Base-by-base conservation (phyloP, 2,888 invertebrate species). In the Chloroclystis v-ata region DNA sequence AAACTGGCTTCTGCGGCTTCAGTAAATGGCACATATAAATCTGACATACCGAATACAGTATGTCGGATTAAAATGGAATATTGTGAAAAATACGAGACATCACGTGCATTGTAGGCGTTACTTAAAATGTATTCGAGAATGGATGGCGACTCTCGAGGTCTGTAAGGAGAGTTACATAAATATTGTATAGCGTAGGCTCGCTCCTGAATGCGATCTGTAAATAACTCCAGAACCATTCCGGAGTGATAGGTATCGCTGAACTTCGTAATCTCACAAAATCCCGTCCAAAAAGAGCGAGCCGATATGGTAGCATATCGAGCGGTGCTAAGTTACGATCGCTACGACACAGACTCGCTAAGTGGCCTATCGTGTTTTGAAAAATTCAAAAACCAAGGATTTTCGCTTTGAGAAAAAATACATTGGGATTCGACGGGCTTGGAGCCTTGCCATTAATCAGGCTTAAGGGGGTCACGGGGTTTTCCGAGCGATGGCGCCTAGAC, bases 291-390 rank as follows among this genome's bases (percentile, higher is more conserved):
- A 78, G 78, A 80, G 77, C 71, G 73, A 72, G 65, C 75, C 78
- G 75, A 80, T 78, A 79, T 79, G 78, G 78, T 79, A 77, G 73
- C 72, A 78, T 77, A 82, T 80, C 78, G 78, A 78, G 74, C 77
- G 66, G 71, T 64, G 70, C 76, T 81, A 81, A 84, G 75, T 84
- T 80, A 82, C 82, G 78, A 78, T 72, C 75, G 67, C 57, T 59
- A 71, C 72, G 76, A 84, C 83, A 85, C 67, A 74, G 69, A 61
- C 63, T 50, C 77, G 74, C 77, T 87, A 87, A 87, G 78, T 87
- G 86, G 83, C 69, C 84, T 84, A 84, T 80, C 85, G 79, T 86
- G 86, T 87, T 79, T 78, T 71, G 60, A 75, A 80, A 78, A 78
- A 75, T 76, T 75, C 67, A 72, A 82, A 82, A 79, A 74, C 67